Evolutionary conservation across 2,888 invertebrate species (phyloP), one percentile per base, ranked within the genome.

Genomic region (Ariolimax columbianus): DNA sequence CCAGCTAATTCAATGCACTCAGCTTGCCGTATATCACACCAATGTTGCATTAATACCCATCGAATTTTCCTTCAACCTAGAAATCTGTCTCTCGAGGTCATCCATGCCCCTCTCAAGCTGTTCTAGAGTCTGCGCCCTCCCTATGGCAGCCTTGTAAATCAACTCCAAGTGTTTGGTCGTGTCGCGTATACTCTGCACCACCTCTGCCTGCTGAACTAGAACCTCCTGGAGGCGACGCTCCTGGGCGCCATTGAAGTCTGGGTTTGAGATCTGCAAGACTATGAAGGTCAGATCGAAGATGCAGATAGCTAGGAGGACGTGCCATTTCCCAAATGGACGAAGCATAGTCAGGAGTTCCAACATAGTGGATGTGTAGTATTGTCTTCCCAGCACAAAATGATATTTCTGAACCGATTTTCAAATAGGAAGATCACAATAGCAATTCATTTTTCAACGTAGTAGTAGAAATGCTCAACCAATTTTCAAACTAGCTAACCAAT

Each of bases 211-310:
- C 26, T 68, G 77, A 7, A 36, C 72, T 36, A 84, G 77, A 6
- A 78, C 59, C 36, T 78, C 55, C 26, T 47, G 70, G 26, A 80
- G 86, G 7, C 68, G 77, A 7, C 30, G 51, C 47, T 85, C 55
- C 26, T 82, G 77, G n/a, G 38, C 33, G 36, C 73, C 30, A n/a
- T 26, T 23, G 6, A 51, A 6, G 51, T 38, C 73, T 63, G 78
- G 68, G 40, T 70, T 77, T 38, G 75, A 55, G 33, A 86, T 36
- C 38, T 81, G 83, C 33, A 83, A 26, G 1, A 75, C 59, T 40
- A 86, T 86, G 36, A 86, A 70, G 43, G 83, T 72, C 30, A 86
- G 55, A 66, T 83, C 82, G 26, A 83, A 38, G 26, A 83, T 59
- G 75, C 80, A 85, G n/a, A 85, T 51, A 30, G 77, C 75, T 73